Evolutionary conservation across 2,888 invertebrate genomes (phyloP).

Genomic region (Leptinotarsa tumamoca): DNA sequence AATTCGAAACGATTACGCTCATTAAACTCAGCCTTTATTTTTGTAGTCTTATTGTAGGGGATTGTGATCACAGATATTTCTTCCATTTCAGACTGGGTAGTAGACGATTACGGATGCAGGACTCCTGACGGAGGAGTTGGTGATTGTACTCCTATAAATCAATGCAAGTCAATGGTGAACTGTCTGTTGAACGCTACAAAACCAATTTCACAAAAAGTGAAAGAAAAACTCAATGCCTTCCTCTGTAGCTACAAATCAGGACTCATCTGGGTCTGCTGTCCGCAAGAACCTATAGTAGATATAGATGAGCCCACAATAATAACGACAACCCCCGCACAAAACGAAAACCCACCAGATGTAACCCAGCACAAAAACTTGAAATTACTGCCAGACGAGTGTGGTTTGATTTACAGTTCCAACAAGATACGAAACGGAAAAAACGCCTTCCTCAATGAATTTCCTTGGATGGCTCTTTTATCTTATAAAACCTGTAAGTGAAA

Average conservation of each 20-base stretch:
- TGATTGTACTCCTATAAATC: slow-evolving; percentile 61
- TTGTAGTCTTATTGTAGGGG: too few relatives aligned
- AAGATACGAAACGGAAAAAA: slow-evolving; percentile 73
- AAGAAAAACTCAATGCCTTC: slow-evolving; percentile 46
- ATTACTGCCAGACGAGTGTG: slow-evolving; percentile 69
- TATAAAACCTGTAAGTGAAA: slow-evolving; percentile 29
- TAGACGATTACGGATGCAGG: slow-evolving; percentile 58
- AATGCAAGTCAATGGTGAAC: slow-evolving; percentile 50
- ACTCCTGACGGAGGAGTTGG: slow-evolving; percentile 61
- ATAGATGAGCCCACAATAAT: not conserved
- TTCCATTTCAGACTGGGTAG: slow-evolving; percentile 56
- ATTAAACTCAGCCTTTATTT: too few relatives aligned
- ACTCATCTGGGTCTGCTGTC: slow-evolving; percentile 66
- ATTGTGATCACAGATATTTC: not conserved
- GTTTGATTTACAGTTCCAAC: slow-evolving; percentile 59
- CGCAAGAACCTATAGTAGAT: slow-evolving; percentile 53
- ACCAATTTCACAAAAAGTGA: slow-evolving; percentile 46
- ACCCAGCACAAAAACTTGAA: slow-evolving; percentile 60
- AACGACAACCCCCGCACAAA: not conserved
- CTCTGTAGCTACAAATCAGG: slow-evolving; percentile 64
- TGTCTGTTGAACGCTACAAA: slow-evolving; percentile 44
- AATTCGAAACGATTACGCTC: too few relatives aligned
- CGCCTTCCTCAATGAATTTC: slow-evolving; percentile 75
- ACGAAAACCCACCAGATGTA: slow-evolving; percentile 58
- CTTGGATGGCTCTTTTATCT: slow-evolving; percentile 77